A percentile compares a stretch with the other conserved stretches of the same genome.
These are phyloP conservation scores for Thysanoteuthis rhombus DNA, from an alignment of 2,888 invertebrate genomes.

Conservation along the genomic window DNA sequence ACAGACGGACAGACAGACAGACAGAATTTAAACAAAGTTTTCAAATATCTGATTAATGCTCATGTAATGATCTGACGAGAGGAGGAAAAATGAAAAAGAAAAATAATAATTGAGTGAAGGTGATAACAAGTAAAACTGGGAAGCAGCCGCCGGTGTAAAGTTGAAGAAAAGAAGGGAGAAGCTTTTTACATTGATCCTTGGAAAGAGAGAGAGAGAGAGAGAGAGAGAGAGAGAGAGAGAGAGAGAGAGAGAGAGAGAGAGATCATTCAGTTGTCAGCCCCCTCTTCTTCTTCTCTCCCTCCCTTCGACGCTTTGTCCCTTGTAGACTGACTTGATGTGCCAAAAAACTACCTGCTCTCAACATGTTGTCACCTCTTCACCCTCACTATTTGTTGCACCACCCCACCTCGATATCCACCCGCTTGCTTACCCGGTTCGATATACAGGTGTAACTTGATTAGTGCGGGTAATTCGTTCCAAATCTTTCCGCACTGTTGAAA, in stretches of 20 bases:
- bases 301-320: neutral
- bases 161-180: neutral
- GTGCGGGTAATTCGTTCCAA: too few relatives aligned
- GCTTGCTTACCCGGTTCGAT: too few relatives aligned
- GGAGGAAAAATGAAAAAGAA: neutral
- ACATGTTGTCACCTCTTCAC: neutral
- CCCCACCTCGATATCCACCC: too few relatives aligned
- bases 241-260: neutral
- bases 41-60: neutral
- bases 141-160: neutral
- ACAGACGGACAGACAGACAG: too few relatives aligned
- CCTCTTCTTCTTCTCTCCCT: neutral
- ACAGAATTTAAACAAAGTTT: neutral
- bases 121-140: neutral
- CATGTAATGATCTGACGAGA: neutral
- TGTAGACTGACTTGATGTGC: neutral
- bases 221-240: neutral
- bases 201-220: neutral
- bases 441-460: too few relatives aligned
- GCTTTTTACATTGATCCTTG: neutral
- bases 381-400: neutral
- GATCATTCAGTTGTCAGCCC: neutral
- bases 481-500: too few relatives aligned
- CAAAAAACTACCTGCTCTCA: neutral
- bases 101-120: too few relatives aligned